Evolutionary conservation across 2,113 vertebrate genomes (phyloP), one percentile per base, ranked within the genome.

Genomic region (Cheirogaleus medius): DNA sequence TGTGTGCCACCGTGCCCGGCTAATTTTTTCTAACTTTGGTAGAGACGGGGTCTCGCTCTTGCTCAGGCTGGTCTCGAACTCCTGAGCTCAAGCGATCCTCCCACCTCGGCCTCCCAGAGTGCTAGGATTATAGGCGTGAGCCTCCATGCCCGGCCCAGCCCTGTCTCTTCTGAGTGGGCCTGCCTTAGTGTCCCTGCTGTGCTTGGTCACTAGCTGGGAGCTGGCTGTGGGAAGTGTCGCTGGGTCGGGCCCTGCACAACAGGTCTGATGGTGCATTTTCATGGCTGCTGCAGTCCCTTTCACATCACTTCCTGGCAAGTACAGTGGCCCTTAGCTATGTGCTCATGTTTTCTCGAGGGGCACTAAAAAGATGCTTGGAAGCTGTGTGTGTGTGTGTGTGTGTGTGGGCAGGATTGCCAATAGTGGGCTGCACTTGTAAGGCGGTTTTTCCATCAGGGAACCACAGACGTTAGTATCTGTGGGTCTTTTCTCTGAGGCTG

Each of bases 81-180:
- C 52, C 52, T 54, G 52, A 54, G 52, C 52, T 54, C 52, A 54
- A 54, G 15, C 52, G 18, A 54, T 54, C 52, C 52, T 54, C 15
- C 52, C 17, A 1, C 52, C 52, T 54, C 15, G 5, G 52, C 52
- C 52, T 54, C 52, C 15, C 52, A 54, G 52, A 54, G 52, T 54
- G 52, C 52, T 54, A 54, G 52, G 52, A 54, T 54, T 54, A 54
- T 1, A 54, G 52, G 52, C 1, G 52, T 54, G 15, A 54, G 52
- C 52, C 52, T 6, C 15, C 52, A 18, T 1, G 15, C 15, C 52
- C 5, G 52, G 52, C 52, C 52, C 15, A 58, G 49, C 10, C 23
- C 12, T 20, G 0, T 44, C 68, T 42, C 68, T 37, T 3, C 11
- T 0, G 29, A 32, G n/a, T 0, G 12, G 68, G 37, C 21, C 37